phyloP scores from a whole-genome alignment of 2,888 invertebrate genomes.

The Odontothrips loti region DNA sequence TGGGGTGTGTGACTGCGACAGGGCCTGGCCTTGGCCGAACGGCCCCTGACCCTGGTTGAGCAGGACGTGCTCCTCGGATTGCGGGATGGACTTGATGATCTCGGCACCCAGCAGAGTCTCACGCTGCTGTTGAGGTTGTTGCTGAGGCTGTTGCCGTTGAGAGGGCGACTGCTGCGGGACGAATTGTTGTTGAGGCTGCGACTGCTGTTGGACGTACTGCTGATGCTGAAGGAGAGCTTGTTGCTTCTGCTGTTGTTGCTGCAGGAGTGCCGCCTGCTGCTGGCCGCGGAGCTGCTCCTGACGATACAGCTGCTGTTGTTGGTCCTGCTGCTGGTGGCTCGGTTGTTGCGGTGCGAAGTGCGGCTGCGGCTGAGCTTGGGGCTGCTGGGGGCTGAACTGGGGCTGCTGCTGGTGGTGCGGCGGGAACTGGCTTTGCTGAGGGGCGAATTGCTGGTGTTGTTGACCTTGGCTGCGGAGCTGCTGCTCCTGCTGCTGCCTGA shows the following conservation, averaged over 20 bases:
- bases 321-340: conserved; percentile 37
- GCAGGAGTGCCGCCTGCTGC: conserved; percentile 36
- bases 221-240: conserved; percentile 31
- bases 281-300: conserved; percentile 38
- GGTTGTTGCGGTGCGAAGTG: conserved; percentile 39
- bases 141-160: conserved; percentile 35
- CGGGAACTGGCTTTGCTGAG: conserved; percentile 36
- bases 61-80: conserved; percentile 65
- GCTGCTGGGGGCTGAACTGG: conserved; percentile 34
- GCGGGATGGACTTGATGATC: conserved; percentile 69
- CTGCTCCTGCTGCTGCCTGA: conserved; percentile 42
- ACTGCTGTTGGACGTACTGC: conserved; percentile 32
- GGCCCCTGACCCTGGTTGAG: conserved; percentile 37
- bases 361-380: conserved; percentile 31
- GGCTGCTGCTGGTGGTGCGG: conserved; percentile 37
- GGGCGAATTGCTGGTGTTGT: conserved; percentile 43
- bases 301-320: not conserved
- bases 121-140: conserved; percentile 41
- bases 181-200: conserved; percentile 35
- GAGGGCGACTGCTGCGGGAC: conserved; percentile 37
- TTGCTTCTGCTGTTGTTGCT: conserved; percentile 39
- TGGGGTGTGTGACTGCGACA: conserved; percentile 38
- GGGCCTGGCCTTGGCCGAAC: conserved; percentile 38
- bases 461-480: conserved; percentile 38
- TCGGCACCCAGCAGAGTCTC: conserved; percentile 59